Evolutionary conservation across 2,888 invertebrate species (phyloP), one percentile per base, ranked within the genome.

Genomic region (Camptogramma bilineatum): DNA sequence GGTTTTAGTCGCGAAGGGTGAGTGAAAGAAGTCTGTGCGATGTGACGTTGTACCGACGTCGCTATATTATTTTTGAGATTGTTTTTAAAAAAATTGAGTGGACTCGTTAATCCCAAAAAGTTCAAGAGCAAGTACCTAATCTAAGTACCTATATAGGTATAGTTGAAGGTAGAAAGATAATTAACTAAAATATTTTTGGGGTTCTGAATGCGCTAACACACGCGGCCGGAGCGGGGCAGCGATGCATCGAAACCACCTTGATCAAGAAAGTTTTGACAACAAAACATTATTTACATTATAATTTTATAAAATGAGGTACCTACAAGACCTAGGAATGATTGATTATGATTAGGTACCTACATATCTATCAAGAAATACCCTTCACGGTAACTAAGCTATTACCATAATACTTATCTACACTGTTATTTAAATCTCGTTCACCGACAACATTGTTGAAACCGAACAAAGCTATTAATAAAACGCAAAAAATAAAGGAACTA

Each of bases 1-100:
- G 92, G 92, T 88, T 91, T 91, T 87, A 81, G 79, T 82, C 74
- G 76, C 73, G 82, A 82, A 87, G 92, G 91, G 91, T 88, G 90
- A 90, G 85, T 74, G 80, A 77, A 77, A 78, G 78, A 78, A 75
- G 79, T 73, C 68, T 65, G 80, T 62, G 75, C 79, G 88, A 71
- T 68, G 78, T 89, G 82, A 87, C 91, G 84, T 92, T 91, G 91
- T 73, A 76, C 19, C 65, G 80, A 73, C 86, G 91, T 62, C 50
- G 24, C 31, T 4, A 16, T 42, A 47, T 60, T 61, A 16, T 42
- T 61, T 42, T 18, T n/a, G 31, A 16, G 4, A 31, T n/a, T 48
- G 34, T 34, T 39, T 16, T 16, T 16, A 42, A n/a, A n/a, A 42
- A 42, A 42, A 42, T 4, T n/a, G 3, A n/a, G n/a, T 10, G 3